phyloP scores from a whole-genome alignment of 2,888 invertebrate species.

The Xanthia togata region DNA sequence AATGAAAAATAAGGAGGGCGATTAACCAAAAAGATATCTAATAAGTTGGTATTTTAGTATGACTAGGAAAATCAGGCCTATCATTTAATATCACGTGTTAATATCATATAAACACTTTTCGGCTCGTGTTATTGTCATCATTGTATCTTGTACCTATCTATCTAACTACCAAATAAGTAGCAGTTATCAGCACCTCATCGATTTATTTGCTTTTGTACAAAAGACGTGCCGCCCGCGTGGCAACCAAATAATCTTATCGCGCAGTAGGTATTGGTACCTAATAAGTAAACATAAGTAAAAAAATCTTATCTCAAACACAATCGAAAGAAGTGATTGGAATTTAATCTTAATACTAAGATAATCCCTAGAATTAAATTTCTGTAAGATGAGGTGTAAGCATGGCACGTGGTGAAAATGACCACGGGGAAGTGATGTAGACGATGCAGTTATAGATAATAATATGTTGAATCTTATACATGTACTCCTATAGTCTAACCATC shows the following conservation, averaged over 20 bases:
- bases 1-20: background rate
- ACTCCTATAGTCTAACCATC: background rate
- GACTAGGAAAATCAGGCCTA: slow-evolving; percentile 77
- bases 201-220: slow-evolving; percentile 57
- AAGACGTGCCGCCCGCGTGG: slow-evolving; percentile 44
- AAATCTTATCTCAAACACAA: slow-evolving; percentile 40
- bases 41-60: too few species aligned
- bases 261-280: slow-evolving; percentile 21
- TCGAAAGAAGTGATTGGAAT: slow-evolving; percentile 31
- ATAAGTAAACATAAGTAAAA: slow-evolving; percentile 32
- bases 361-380: background rate
- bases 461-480: background rate
- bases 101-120: slow-evolving; percentile 83
- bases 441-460: background rate
- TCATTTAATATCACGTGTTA: slow-evolving; percentile 84
- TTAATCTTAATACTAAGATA: slow-evolving; percentile 18
- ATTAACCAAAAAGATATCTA: background rate
- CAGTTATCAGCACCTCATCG: slow-evolving; percentile 39
- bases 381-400: background rate
- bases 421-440: background rate
- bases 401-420: slow-evolving; percentile 27
- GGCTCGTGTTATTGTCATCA: slow-evolving; percentile 88
- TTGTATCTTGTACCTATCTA: too few species aligned
- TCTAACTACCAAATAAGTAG: slow-evolving; percentile 38
- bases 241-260: slow-evolving; percentile 72